Conservation (phyloP, 1,140 invertebrate genomes). For the Drosophila ambigua region DNA sequence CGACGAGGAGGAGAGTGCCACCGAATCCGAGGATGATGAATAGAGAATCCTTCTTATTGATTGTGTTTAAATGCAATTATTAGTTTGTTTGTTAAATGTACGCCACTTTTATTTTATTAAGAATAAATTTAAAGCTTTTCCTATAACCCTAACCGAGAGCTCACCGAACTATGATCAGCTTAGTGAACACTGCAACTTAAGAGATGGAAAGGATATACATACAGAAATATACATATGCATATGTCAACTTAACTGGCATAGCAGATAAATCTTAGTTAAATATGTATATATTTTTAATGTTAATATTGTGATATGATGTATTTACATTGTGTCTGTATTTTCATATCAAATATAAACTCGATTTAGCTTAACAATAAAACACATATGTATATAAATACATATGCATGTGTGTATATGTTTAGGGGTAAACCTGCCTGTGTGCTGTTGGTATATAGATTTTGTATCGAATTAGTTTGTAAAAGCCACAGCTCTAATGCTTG, state of each 20-base stretch:
- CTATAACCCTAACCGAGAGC: constrained; percentile 45
- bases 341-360: constrained; percentile 72
- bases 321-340: constrained; percentile 58
- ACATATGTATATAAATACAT: background rate
- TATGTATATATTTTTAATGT: constrained; percentile 36
- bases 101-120: constrained; percentile 53
- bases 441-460: background rate
- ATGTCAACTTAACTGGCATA: constrained; percentile 48
- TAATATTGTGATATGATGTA: constrained; percentile 44
- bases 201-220: constrained; percentile 56
- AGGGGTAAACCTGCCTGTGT: constrained; percentile 39
- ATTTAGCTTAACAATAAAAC: constrained; percentile 46
- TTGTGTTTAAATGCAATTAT: constrained; percentile 14
- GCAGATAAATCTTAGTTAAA: constrained; percentile 58
- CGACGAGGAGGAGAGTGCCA: constrained; percentile 52
- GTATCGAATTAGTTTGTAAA: constrained; percentile 49
- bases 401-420: constrained; percentile 41
- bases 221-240: constrained; percentile 50
- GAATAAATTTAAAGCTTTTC: constrained; percentile 68
- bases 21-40: constrained; percentile 35
- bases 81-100: constrained; percentile 44
- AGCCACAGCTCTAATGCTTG: constrained; percentile 76
- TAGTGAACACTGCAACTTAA: constrained; percentile 44
- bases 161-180: constrained; percentile 16
- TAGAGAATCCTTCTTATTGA: background rate